phyloP scores from a whole-genome alignment of 2,888 invertebrate species.

The Heliconius cydno region DNA sequence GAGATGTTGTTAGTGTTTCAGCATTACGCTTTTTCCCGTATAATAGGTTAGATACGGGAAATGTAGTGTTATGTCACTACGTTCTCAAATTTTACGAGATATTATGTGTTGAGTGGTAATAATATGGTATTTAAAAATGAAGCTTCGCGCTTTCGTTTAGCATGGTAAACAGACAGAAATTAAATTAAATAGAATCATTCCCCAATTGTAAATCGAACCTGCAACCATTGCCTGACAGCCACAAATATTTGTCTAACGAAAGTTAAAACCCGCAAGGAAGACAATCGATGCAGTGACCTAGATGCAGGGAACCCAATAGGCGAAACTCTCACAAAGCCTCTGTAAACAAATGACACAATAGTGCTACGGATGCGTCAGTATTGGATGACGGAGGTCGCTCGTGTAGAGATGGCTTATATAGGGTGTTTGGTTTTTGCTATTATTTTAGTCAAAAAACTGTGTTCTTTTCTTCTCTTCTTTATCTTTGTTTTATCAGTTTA shows the following conservation, averaged over 20 bases:
- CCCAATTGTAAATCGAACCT: neutral
- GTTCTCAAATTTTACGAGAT: neutral
- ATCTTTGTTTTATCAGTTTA: neutral
- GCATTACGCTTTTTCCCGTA: neutral
- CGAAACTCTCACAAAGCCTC: slow-evolving; percentile 45
- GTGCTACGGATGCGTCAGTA: slow-evolving; percentile 70
- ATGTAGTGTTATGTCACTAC: neutral
- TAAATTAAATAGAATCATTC: neutral
- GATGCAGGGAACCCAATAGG: slow-evolving; percentile 51
- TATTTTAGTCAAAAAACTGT: neutral
- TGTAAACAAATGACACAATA: slow-evolving; percentile 53
- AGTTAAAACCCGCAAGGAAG: slow-evolving; percentile 30
- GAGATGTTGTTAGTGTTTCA: neutral
- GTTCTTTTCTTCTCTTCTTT: neutral
- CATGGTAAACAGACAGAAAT: too few relatives aligned
- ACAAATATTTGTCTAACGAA: neutral
- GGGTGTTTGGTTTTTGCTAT: slow-evolving; percentile 46
- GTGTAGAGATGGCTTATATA: slow-evolving; percentile 52
- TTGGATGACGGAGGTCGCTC: slow-evolving; percentile 66
- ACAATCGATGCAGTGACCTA: slow-evolving; percentile 52
- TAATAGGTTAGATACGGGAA: neutral
- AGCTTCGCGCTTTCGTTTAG: too few relatives aligned
- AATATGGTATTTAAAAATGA: too few relatives aligned
- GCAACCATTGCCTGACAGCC: neutral
- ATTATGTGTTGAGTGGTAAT: neutral